Base-by-base conservation (phyloP, 2,888 invertebrate genomes). In the Chloroclysta siterata region DNA sequence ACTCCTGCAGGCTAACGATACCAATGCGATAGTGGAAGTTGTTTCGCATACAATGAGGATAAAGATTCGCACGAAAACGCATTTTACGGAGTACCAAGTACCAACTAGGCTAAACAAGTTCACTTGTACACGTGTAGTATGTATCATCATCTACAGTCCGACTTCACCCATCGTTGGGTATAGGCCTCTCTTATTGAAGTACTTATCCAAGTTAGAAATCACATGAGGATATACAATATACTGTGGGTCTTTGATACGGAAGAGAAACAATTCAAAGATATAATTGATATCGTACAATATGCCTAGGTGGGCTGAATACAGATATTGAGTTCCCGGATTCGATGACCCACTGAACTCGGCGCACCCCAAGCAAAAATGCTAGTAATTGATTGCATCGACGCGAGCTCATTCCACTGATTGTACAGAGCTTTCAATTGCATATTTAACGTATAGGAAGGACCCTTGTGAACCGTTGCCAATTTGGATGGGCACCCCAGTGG, bases 391-490 rank as follows among this genome's bases (percentile, higher is more conserved):
- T 90, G 86, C 85, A 88, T 85, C 83, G 85, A 83, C 80, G 81
- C 83, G 80, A 87, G 84, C 89, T 91, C 90, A 89, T 92, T 90
- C 87, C 81, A 82, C 77, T 89, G 89, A 91, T 91, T 91, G 93
- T 90, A 88, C 85, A 78, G 84, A 82, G 82, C 81, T 84, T 83
- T 80, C 85, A 91, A 90, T 90, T 89, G 89, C 88, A 88, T 92
- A 90, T 89, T 92, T 90, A 91, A 89, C 89, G 88, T 89, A 87
- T 87, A 85, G 88, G 86, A 85, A 86, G 84, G 79, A 83, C 89
- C 93, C 90, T 87, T 80, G 83, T 76, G 85, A 84, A 83, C 82
- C 84, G 86, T 82, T 88, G 89, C 90, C 91, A 92, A 92, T 92
- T 90, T 89, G 79, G 82, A 76, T 71, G 76, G 75, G 77, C 73